Base-by-base conservation (phyloP, 2,888 invertebrate genomes). In the Drosophila monieri region DNA sequence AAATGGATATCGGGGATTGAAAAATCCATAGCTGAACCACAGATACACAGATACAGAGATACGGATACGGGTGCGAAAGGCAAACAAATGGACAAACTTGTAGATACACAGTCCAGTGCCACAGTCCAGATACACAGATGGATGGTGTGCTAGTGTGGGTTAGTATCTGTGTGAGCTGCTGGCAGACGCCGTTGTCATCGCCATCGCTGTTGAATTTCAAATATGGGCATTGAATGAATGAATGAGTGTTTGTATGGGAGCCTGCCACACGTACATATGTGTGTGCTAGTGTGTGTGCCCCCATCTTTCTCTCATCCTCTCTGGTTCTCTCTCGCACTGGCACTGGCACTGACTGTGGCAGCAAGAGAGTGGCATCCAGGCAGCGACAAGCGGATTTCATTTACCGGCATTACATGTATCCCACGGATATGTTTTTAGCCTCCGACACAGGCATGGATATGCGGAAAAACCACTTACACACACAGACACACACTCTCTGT, bases 11-110 rank as follows among this genome's bases (percentile, higher is more conserved):
- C 83, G 79, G 80, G 88, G 85, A 89, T 88, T 86, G 89, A 85
- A 89, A 89, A 89, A 88, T 88, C 89, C 89, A 86, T 88, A 88
- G 85, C 80, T 67, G 88, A 85, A 79, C 85, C 85, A 88, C 89
- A 85, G 80, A 83, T 75, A 83, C 76, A 83, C 67, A 62, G 76
- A 80, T 78, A 65, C 66, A 9, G 35, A 4, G 21, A 23, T 51
- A 44, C 32, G 62, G 62, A 44, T 37, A 35, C 51, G 35, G 37
- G 35, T 39, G 39, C 23, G 52, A 25, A 23, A 14, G 44, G 27
- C 35, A 70, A 44, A 56, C 46, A 53, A 55, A 54, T 56, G 44
- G 35, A 52, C 74, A 55, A 67, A 69, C 69, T 59, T 54, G 53
- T 70, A 49, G 57, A 61, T 55, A 67, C 57, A 52, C 66, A 58